Evolutionary conservation across 2,888 invertebrate genomes (phyloP), one percentile per base, ranked within the genome.

Genomic region (Yponomeuta evonymella): DNA sequence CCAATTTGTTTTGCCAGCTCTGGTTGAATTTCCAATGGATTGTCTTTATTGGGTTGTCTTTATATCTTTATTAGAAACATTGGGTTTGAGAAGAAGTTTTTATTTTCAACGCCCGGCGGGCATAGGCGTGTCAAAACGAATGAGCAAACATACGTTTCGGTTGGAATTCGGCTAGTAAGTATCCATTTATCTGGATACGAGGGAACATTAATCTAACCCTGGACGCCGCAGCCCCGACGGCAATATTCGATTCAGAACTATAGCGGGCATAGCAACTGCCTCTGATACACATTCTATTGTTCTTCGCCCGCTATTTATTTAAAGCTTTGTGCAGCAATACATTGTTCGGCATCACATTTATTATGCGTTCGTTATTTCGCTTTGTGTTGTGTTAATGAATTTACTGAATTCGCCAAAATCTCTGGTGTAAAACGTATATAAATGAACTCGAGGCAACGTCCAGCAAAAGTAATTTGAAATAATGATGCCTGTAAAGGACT

Each of bases 191-290:
- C 78, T 79, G 76, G 76, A 76, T 76, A 78, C 76, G 79, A 78
- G 74, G 72, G 77, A 76, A 73, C 83, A 86, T 88, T 83, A 83
- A 85, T 88, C 81, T 82, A 77, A 77, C 74, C 75, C 75, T 73
- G 75, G 79, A 67, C 70, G 70, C 67, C 70, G 70, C 67, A 63
- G 64, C 64, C 68, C 73, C 72, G 63, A 67, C 71, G 72, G 72
- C 65, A 36, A 67, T 48, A 66, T 70, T 73, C 71, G 70, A 74
- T 74, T 72, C 71, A 67, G 71, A 58, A 70, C 71, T 71, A 67
- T 48, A 51, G 9, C 30, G 29, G 12, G 30, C 11, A 4, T 33
- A 67, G 48, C 48, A 48, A 15, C 43, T 48, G 43, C 43, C 33
- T 67, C n/a, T 67, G 48, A 48, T 48, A 29, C 33, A 12, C n/a